A percentile compares a stretch with the other conserved stretches of the same genome.
These are phyloP conservation scores for Cephus nigrinus DNA, from an alignment of 2,888 invertebrate species.

Conservation along the genomic window DNA sequence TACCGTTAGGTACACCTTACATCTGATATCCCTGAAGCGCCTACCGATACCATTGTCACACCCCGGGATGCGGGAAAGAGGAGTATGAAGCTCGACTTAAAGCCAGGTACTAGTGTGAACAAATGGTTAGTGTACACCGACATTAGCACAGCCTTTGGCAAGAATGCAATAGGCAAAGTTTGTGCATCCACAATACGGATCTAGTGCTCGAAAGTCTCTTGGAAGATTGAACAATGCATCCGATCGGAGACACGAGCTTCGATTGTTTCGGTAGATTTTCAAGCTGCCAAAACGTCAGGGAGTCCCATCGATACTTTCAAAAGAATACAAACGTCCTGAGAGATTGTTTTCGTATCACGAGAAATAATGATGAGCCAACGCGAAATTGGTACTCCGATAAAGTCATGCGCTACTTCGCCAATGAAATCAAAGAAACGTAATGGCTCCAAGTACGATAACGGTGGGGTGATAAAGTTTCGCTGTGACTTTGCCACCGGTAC, in stretches of 20 bases:
- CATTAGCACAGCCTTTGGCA: background rate
- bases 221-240: no score
- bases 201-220: no score
- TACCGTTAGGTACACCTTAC: background rate
- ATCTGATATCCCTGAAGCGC: background rate
- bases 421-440: slow-evolving; percentile 10
- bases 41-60: background rate
- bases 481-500: slow-evolving; percentile 51
- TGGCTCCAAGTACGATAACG: slow-evolving; percentile 14
- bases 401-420: slow-evolving; percentile 5
- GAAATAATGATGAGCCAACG: slow-evolving; percentile 11
- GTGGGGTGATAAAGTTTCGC: slow-evolving; percentile 48
- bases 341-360: background rate
- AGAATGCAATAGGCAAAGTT: background rate
- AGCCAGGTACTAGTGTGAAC: background rate
- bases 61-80: background rate
- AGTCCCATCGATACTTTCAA: background rate
- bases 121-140: background rate
- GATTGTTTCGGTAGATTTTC: background rate
- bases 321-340: background rate
- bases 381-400: slow-evolving; percentile 11
- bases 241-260: background rate
- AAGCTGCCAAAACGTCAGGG: background rate
- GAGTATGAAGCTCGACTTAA: background rate
- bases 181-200: background rate